Conservation (phyloP, 2,797 vertebrate species). For the Pelochelys cantorii region DNA sequence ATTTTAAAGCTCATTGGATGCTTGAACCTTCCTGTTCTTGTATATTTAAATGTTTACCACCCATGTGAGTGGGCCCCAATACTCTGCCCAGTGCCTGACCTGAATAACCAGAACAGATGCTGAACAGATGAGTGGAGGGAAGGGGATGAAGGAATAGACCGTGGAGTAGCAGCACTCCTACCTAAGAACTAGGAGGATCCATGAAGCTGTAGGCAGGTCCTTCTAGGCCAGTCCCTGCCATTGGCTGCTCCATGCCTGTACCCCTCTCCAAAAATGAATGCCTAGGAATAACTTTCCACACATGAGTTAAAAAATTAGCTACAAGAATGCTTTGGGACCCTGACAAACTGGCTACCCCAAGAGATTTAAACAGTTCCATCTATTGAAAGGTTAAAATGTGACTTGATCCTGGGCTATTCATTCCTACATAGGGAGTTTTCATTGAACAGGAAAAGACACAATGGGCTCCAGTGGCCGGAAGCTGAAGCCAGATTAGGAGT, state of each 20-base stretch:
- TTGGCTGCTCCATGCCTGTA: not conserved
- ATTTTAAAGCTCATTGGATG: not conserved
- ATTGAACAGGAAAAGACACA: not conserved
- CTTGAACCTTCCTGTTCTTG: not conserved
- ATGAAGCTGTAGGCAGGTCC: too few species aligned
- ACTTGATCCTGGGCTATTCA: not conserved
- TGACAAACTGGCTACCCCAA: not conserved
- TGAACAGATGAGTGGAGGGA: not conserved
- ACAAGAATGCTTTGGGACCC: not conserved
- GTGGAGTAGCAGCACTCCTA: not conserved
- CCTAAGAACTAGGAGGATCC: not conserved
- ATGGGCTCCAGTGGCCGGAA: not conserved
- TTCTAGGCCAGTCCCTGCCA: not conserved
- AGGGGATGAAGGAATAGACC: not conserved
- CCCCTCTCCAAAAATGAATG: not conserved
- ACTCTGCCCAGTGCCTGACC: not conserved
- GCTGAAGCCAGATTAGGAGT: not conserved
- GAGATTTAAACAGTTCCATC: not conserved
- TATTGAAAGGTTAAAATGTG: not conserved
- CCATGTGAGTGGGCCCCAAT: not conserved
- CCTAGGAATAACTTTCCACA: not conserved
- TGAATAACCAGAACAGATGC: not conserved
- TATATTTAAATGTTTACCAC: not conserved
- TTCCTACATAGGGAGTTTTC: not conserved
- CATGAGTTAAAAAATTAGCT: not conserved